Evolutionary conservation across 2,888 invertebrate species (phyloP).

Genomic region (Dryococelus australis): DNA sequence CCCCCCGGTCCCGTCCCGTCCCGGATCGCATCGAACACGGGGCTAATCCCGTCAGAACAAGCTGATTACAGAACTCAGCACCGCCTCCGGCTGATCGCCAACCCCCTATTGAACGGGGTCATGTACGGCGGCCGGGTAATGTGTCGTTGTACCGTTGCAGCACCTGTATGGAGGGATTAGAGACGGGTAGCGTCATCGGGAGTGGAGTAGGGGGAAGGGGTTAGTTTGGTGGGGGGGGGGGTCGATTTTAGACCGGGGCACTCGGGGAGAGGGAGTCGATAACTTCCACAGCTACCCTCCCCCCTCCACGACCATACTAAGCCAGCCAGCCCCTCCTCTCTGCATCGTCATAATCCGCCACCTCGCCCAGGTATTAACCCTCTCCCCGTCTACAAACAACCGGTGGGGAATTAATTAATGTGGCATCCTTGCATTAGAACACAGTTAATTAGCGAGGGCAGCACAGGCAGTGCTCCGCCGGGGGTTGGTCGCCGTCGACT

Average conservation of each 20-base stretch:
- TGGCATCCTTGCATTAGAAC: neutral
- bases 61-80: neutral
- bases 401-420: neutral
- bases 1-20: no score
- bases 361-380: neutral
- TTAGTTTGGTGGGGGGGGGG: neutral
- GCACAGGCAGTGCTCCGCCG: neutral
- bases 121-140: no score
- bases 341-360: neutral
- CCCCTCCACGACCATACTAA: neutral
- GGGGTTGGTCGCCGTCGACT: neutral
- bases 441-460: neutral
- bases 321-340: neutral
- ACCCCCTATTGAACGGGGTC: no score
- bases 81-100: neutral
- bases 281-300: neutral
- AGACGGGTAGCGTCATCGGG: no score
- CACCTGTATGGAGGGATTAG: neutral
- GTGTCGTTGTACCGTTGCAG: neutral
- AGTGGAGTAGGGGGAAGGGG: no score
- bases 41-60: neutral
- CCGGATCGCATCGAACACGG: neutral
- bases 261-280: conserved; percentile 6
- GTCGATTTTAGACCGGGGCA: neutral
- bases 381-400: neutral